phyloP scores from a whole-genome alignment of 2,113 vertebrate genomes.

The Ptychochromis oligacanthus region DNA sequence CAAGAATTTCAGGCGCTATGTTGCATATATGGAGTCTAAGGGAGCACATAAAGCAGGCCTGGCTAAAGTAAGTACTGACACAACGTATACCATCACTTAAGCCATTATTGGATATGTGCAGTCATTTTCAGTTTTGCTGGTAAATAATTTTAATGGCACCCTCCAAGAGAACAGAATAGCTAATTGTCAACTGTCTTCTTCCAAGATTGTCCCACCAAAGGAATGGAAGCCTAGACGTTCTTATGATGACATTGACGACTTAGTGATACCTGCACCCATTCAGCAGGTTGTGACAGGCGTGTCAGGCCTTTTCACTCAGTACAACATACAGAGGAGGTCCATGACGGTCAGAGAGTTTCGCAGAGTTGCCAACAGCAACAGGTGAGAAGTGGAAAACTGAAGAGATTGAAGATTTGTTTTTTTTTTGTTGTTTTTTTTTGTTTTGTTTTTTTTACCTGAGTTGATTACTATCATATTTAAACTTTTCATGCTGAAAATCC shows the following conservation, averaged over 20 bases:
- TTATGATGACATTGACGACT: slow-evolving; percentile 94
- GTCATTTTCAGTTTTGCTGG: not conserved
- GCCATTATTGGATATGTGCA: not conserved
- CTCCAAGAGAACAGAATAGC: not conserved
- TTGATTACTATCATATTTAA: not conserved
- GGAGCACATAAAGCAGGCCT: slow-evolving; percentile 93
- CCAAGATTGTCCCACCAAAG: slow-evolving; percentile 92
- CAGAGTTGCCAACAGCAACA: slow-evolving; percentile 93
- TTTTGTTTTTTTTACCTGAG: not conserved
- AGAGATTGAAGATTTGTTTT: not conserved
- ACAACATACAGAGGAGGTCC: slow-evolving; percentile 98
- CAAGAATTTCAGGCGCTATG: slow-evolving; percentile 91
- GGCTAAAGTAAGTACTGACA: slow-evolving; percentile 85
- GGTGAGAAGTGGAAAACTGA: slow-evolving; percentile 78
- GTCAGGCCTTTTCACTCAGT: slow-evolving; percentile 98
- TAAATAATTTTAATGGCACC: not conserved
- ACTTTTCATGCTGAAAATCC: not conserved
- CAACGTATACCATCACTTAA: not conserved
- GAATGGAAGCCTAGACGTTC: slow-evolving; percentile 92
- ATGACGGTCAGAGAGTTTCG: slow-evolving; percentile 94
- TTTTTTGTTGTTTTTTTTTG: not conserved
- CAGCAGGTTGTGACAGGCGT: slow-evolving; percentile 97
- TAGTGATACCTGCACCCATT: slow-evolving; percentile 95
- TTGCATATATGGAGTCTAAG: slow-evolving; percentile 93
- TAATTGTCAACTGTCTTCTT: slow-evolving; percentile 4